Percentiles rank a stretch among this genome's conserved stretches.
These are phyloP conservation scores for Polydrusus tereticollis DNA, from an alignment of 2,888 invertebrate species.

Conservation along the genomic window DNA sequence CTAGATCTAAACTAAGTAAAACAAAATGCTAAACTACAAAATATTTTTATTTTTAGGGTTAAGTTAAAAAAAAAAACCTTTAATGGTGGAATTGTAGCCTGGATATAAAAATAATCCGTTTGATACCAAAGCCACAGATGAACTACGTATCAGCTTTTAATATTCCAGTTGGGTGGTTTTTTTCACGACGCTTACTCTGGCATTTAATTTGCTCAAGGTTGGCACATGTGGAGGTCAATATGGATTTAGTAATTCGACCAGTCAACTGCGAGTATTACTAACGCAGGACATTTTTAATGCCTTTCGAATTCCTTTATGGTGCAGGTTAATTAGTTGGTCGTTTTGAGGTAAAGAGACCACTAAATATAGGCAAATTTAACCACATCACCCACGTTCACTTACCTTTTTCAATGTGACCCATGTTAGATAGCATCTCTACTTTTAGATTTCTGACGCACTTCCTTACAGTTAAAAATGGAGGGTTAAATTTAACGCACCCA, in stretches of 20 bases:
- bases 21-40: too few species aligned
- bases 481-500: too few species aligned
- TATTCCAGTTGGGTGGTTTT: constrained; percentile 32
- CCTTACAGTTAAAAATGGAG: too few species aligned
- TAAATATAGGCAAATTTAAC: too few species aligned
- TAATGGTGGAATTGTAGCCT: neutral
- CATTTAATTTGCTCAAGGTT: constrained; percentile 34
- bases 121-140: constrained; percentile 17
- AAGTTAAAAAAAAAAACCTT: neutral
- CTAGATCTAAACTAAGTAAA: too few species aligned
- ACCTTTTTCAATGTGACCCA: too few species aligned
- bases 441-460: too few species aligned
- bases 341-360: neutral
- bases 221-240: constrained; percentile 16
- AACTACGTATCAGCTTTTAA: constrained; percentile 28
- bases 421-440: too few species aligned
- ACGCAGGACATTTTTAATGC: constrained; percentile 9
- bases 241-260: constrained; percentile 34
- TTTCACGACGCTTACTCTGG: constrained; percentile 28
- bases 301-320: neutral
- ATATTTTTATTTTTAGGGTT: too few species aligned
- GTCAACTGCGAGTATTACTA: constrained; percentile 19
- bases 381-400: too few species aligned
- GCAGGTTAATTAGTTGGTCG: neutral
- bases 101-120: constrained; percentile 21